Evolutionary conservation across 2,113 vertebrate species (phyloP), one percentile per base, ranked within the genome.

Genomic region (Coptodon rendalli): DNA sequence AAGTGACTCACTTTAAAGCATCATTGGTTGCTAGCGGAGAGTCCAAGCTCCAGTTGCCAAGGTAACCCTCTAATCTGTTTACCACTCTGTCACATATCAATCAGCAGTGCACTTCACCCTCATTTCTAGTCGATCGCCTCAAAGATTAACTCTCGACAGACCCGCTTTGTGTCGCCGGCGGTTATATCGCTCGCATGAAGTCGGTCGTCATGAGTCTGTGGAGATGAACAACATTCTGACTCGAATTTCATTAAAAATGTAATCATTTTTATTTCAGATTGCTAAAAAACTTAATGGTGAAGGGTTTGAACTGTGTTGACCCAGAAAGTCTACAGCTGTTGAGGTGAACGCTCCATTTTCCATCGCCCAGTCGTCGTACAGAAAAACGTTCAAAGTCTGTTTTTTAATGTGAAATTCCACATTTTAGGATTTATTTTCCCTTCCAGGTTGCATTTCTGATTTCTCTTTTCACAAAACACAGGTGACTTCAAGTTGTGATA

Each of bases 101-200:
- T 48, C 68, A 76, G 24, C 24, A 1, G 40, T 48, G 24, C 16
- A 29, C 22, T 76, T 45, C 38, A 17, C 66, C 34, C 13, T 76
- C 24, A 76, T 29, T 16, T 40, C 1, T 43, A 73, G 38, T 29
- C 14, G 9, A 27, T 73, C 6, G 8, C 24, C 68, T 27, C 40
- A 4, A 76, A 76, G 24, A 17, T 48, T 3, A 27, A 45, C 3
- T 9, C 68, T 16, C 3, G 2, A 45, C 5, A 27, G 40, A 10
- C 38, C 3, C 0, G 10, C 22, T 73, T 45, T 45, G 22, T 1
- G 68, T 73, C 22, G 2, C 22, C 22, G 17, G 8, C 5, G 5
- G 0, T 73, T 71, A 71, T 1, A 27, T 43, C 0, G 7, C 38
- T 24, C 0, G 5, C 36, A 27, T 16, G 19, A 71, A 16, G 4